A percentile compares a stretch with the other conserved stretches of the same genome.
Evolutionary conservation across 2,113 vertebrate genomes (phyloP).

Genomic region (Pygoscelis adeliae): DNA sequence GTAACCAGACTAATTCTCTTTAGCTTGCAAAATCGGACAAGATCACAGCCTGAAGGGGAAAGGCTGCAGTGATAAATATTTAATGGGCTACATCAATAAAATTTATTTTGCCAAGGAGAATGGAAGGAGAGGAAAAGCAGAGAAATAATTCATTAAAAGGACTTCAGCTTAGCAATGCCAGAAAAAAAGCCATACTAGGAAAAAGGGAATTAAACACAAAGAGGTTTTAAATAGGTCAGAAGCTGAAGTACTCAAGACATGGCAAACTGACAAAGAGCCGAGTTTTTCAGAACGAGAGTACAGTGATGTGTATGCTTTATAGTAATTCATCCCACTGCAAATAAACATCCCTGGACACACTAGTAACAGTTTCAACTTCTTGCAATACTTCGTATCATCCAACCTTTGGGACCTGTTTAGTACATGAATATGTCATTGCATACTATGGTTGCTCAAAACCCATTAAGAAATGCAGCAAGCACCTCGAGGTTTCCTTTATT

Average conservation of each 20-base stretch:
- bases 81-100: slow-evolving; percentile 54
- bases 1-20: not conserved
- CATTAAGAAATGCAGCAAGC: not conserved
- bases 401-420: not conserved
- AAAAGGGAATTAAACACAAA: not conserved
- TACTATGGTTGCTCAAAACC: not conserved
- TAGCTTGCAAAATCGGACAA: slow-evolving; percentile 27
- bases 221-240: slow-evolving; percentile 34
- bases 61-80: slow-evolving; percentile 27
- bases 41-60: slow-evolving; percentile 45
- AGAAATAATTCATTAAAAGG: slow-evolving; percentile 65
- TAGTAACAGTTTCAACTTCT: not conserved
- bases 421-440: not conserved
- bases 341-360: not conserved
- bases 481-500: not conserved
- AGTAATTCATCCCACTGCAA: not conserved
- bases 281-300: not conserved
- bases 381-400: not conserved
- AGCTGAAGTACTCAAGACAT: not conserved
- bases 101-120: slow-evolving; percentile 58
- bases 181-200: not conserved
- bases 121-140: slow-evolving; percentile 27
- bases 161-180: not conserved
- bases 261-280: not conserved
- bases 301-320: not conserved